These are phyloP conservation scores for Hoplostethus atlanticus DNA, from an alignment of 2,797 vertebrate species.

Conservation along the genomic window DNA sequence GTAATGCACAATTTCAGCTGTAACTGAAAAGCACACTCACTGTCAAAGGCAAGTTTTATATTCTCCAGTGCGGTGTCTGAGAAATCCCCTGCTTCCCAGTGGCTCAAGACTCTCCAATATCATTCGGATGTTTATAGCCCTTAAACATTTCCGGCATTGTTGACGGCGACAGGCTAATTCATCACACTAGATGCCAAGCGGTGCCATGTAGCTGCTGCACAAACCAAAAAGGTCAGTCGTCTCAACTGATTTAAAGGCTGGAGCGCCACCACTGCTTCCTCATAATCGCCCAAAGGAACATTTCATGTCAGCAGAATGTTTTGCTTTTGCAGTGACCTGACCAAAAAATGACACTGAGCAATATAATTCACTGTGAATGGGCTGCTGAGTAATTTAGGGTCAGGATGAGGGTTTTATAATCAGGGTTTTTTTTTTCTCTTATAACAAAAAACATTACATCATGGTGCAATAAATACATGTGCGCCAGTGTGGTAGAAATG, in stretches of 20 bases:
- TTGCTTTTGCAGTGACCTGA: conserved; percentile 29
- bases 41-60: conserved; percentile 25
- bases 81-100: not conserved
- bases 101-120: not conserved
- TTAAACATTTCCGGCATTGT: not conserved
- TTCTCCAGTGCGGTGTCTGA: not conserved
- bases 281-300: conserved; percentile 40
- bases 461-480: not conserved
- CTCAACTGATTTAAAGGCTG: conserved; percentile 73
- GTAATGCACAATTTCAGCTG: conserved; percentile 22
- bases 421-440: not conserved
- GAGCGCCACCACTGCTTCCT: conserved; percentile 50
- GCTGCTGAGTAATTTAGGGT: not conserved
- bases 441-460: not conserved
- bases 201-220: conserved; percentile 51
- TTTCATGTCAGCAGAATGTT: conserved; percentile 23
- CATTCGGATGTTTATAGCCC: not conserved
- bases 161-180: conserved; percentile 34
- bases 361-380: not conserved
- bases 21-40: conserved; percentile 14
- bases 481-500: not conserved
- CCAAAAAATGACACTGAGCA: conserved; percentile 12
- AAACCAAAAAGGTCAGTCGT: conserved; percentile 66
- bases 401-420: conserved; percentile 5
- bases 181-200: conserved; percentile 56